phyloP scores from a whole-genome alignment of 2,888 invertebrate species.

The Polymixis flavicincta region DNA sequence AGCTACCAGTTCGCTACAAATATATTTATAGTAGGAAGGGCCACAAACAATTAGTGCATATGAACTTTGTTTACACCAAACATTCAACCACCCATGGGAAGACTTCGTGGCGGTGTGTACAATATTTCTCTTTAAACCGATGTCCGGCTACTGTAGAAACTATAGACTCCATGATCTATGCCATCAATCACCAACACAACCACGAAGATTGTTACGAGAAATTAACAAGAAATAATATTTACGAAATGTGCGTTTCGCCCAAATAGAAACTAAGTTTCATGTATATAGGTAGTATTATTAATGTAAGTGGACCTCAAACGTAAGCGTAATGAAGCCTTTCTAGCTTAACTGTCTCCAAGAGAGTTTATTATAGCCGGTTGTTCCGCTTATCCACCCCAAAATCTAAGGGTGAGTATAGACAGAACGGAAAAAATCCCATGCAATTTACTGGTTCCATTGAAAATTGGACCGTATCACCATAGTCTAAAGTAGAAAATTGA shows the following conservation, averaged over 20 bases:
- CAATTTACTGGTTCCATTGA: too few species aligned
- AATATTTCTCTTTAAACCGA: constrained; percentile 88
- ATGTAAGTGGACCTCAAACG: constrained; percentile 60
- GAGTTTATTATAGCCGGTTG: background rate
- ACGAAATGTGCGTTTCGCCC: constrained; percentile 86
- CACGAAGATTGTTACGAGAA: constrained; percentile 89
- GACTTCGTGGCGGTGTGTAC: constrained; percentile 89
- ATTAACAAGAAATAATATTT: constrained; percentile 86
- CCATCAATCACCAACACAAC: constrained; percentile 88
- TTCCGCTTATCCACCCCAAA: too few species aligned
- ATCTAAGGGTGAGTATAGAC: too few species aligned
- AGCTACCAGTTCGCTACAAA: constrained; percentile 85
- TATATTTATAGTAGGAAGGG: constrained; percentile 90
- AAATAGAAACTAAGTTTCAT: constrained; percentile 72
- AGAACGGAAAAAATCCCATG: too few species aligned
- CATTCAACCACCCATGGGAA: constrained; percentile 89
- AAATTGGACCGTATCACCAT: too few species aligned
- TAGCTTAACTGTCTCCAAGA: constrained; percentile 42
- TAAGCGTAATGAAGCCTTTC: constrained; percentile 56
- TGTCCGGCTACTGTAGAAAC: constrained; percentile 89
- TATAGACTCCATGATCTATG: constrained; percentile 87
- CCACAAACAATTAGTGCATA: constrained; percentile 89
- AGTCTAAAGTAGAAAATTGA: too few species aligned
- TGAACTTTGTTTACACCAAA: constrained; percentile 90
- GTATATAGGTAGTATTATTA: constrained; percentile 71